phyloP scores from a whole-genome alignment of 2,888 invertebrate genomes.

The Oscheius sp. region DNA sequence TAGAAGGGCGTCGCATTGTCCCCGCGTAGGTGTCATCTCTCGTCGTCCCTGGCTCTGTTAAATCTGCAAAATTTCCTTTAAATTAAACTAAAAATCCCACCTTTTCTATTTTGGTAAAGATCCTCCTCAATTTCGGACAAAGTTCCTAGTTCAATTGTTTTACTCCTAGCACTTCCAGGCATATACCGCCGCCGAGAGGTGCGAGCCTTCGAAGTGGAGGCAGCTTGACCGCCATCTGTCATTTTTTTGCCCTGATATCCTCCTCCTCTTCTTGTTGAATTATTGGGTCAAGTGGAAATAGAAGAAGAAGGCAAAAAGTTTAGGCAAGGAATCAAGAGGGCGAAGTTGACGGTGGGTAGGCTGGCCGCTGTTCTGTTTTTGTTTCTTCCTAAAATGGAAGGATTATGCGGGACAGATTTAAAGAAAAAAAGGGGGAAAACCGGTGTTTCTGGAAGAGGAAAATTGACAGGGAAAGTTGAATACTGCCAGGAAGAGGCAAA shows the following conservation, averaged over 20 bases:
- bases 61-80: slow-evolving; percentile 1
- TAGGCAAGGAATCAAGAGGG: not conserved
- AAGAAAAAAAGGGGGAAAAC: no score
- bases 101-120: slow-evolving; percentile 37
- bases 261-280: not conserved
- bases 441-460: no score
- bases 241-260: not conserved
- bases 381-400: no score
- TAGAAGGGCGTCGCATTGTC: slow-evolving; percentile 22
- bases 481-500: no score
- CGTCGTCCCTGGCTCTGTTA: slow-evolving; percentile 3
- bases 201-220: slow-evolving; percentile 4
- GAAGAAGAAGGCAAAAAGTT: not conserved
- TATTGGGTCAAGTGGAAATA: not conserved
- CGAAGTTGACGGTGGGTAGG: not conserved
- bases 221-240: no score
- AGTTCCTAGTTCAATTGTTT: slow-evolving; percentile 36
- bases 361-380: no score
- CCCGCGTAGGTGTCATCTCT: slow-evolving; percentile 35
- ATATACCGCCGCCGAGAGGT: slow-evolving; percentile 31
- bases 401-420: no score
- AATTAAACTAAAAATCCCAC: slow-evolving; percentile 1
- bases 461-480: no score
- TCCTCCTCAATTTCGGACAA: slow-evolving; percentile 36
- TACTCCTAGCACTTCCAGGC: slow-evolving; percentile 36